Conservation (phyloP, 1,140 invertebrate species). For the Hypothenemus hampei region DNA sequence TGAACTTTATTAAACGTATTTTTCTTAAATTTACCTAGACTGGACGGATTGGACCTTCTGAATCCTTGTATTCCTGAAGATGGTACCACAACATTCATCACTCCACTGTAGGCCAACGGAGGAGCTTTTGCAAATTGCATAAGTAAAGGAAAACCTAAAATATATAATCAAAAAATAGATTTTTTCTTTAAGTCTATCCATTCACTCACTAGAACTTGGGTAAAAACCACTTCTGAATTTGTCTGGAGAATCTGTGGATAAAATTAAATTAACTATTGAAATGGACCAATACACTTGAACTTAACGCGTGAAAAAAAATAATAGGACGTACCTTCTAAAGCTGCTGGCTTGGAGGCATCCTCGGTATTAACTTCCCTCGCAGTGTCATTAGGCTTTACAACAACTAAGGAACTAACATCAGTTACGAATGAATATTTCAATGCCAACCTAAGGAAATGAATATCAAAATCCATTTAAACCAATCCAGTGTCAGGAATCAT, state of each 20-base stretch:
- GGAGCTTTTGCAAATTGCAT: too few relatives aligned
- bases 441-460: conserved; percentile 41
- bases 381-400: conserved; percentile 59
- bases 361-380: conserved; percentile 30
- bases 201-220: too few relatives aligned
- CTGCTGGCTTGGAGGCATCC: conserved; percentile 26
- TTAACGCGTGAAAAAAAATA: not conserved
- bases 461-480: not conserved
- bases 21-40: not conserved
- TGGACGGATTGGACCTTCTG: not conserved
- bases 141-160: too few relatives aligned
- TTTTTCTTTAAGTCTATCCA: too few relatives aligned
- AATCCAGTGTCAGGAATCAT: not conserved
- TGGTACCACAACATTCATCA: too few relatives aligned
- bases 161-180: not conserved
- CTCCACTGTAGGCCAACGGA: too few relatives aligned
- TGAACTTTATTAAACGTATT: not conserved
- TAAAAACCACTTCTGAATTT: too few relatives aligned
- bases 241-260: not conserved
- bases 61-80: too few relatives aligned
- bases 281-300: not conserved
- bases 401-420: conserved; percentile 64
- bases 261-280: not conserved
- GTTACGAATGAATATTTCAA: conserved; percentile 65
- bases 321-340: not conserved